Percentiles rank a stretch among this genome's conserved stretches.
phyloP scores from a whole-genome alignment of 2,888 invertebrate genomes.

The Alentia gelatinosa region DNA sequence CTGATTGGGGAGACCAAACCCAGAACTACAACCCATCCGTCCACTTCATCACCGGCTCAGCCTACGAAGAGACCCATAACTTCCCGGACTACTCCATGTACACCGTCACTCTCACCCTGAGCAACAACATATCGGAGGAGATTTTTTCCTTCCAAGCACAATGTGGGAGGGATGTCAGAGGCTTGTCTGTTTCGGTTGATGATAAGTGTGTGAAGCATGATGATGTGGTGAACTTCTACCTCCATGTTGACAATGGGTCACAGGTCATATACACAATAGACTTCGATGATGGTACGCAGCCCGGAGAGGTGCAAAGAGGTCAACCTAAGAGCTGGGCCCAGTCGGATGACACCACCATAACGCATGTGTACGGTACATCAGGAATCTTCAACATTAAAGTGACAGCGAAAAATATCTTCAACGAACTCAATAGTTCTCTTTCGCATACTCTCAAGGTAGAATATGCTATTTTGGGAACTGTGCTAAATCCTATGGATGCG shows the following conservation, averaged over 20 bases:
- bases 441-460: neutral
- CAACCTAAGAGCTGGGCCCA: neutral
- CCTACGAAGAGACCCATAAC: neutral
- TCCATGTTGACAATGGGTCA: neutral
- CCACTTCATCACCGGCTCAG: neutral
- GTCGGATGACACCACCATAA: neutral
- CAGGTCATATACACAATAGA: neutral
- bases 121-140: neutral
- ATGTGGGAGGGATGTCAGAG: neutral
- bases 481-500: neutral
- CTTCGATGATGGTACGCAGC: neutral
- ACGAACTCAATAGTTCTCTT: neutral
- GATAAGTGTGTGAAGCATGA: neutral
- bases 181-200: neutral
- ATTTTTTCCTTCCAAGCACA: neutral
- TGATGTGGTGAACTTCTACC: neutral
- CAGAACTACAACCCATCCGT: neutral
- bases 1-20: neutral
- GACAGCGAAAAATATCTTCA: neutral
- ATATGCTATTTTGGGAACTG: neutral
- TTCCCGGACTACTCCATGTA: neutral
- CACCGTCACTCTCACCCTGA: neutral
- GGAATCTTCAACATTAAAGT: neutral
- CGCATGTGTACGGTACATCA: neutral
- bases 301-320: neutral